Conservation (phyloP, 2,113 vertebrate species). For the Hiodon alosoides region DNA sequence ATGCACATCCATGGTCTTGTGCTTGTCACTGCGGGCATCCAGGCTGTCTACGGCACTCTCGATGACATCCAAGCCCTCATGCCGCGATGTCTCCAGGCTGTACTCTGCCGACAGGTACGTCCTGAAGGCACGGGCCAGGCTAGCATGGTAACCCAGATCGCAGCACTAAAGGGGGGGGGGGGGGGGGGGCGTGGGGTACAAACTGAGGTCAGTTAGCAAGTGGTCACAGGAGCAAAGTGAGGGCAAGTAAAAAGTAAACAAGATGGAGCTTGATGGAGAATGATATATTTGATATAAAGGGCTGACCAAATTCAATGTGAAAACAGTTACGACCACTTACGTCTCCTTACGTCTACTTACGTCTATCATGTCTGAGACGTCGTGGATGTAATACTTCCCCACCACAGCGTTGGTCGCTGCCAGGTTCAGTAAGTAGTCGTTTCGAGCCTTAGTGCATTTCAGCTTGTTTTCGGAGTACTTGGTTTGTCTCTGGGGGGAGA, state of each 20-base stretch:
- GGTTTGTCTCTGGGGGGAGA: slow-evolving; percentile 81
- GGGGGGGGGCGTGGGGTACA: too few relatives aligned
- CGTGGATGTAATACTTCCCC: slow-evolving; percentile 97
- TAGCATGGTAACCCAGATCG: slow-evolving; percentile 74
- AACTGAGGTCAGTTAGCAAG: too few relatives aligned
- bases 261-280: too few relatives aligned
- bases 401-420: slow-evolving; percentile 90
- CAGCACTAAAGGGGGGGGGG: slow-evolving; percentile 60
- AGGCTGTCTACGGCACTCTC: slow-evolving; percentile 72
- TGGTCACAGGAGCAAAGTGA: too few relatives aligned
- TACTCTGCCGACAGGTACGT: slow-evolving; percentile 77
- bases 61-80: slow-evolving; percentile 70
- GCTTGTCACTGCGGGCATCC: slow-evolving; percentile 74
- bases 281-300: too few relatives aligned
- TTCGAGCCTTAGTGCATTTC: slow-evolving; percentile 94
- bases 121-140: slow-evolving; percentile 71
- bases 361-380: slow-evolving; percentile 93
- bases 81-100: slow-evolving; percentile 76
- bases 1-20: slow-evolving; percentile 77
- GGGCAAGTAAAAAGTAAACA: too few relatives aligned
- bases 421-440: slow-evolving; percentile 92
- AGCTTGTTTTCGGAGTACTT: slow-evolving; percentile 63
- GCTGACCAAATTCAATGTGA: not conserved
- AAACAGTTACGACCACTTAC: not conserved
- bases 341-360: slow-evolving; percentile 62